phyloP scores from a whole-genome alignment of 2,888 invertebrate species.

The Idaea aversata region DNA sequence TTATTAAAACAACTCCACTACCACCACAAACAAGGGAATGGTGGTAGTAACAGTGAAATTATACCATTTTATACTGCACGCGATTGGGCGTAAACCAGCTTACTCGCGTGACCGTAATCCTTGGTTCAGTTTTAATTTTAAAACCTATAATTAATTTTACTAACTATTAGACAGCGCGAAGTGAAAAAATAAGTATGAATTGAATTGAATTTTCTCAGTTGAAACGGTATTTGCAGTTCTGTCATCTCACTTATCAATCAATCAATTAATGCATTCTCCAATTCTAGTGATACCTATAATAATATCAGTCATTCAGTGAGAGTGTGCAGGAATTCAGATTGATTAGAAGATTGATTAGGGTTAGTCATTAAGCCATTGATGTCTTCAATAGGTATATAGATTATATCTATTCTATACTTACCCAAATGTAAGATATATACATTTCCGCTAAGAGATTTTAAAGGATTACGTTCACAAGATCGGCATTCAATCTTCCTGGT shows the following conservation, averaged over 20 bases:
- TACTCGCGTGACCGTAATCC: slow-evolving; percentile 45
- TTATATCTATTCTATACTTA: background rate
- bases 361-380: too few species aligned
- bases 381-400: too few species aligned
- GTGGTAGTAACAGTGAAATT: slow-evolving; percentile 46
- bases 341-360: too few species aligned
- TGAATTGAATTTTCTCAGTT: too few species aligned
- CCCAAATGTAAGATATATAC: background rate
- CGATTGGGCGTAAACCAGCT: slow-evolving; percentile 40
- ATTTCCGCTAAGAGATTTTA: background rate
- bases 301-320: too few species aligned
- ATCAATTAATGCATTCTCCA: too few species aligned
- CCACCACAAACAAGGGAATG: slow-evolving; percentile 20
- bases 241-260: too few species aligned
- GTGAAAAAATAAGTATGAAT: too few species aligned
- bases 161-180: background rate
- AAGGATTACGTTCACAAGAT: slow-evolving; percentile 1
- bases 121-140: slow-evolving; percentile 1
- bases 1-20: background rate
- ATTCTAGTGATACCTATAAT: too few species aligned
- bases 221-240: too few species aligned
- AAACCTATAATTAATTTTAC: background rate
- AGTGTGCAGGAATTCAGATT: too few species aligned
- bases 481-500: background rate
- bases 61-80: slow-evolving; percentile 47